Conservation (phyloP, 2,797 vertebrate species). For the Erpetoichthys calabaricus region DNA sequence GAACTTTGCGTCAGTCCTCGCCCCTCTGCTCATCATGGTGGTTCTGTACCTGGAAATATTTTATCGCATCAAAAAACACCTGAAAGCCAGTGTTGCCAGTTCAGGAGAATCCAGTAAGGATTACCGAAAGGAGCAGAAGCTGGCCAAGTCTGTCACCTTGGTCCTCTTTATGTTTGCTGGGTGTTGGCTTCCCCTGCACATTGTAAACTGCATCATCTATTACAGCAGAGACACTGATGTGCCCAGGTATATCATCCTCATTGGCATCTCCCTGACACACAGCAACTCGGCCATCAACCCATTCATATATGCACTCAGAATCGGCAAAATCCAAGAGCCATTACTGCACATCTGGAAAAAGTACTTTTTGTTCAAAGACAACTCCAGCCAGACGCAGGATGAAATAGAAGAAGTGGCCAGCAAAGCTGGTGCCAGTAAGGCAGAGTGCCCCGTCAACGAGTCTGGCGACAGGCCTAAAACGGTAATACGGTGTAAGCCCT, state of each 20-base stretch:
- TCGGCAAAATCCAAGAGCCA: constrained; percentile 62
- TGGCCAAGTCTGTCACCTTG: constrained; percentile 59
- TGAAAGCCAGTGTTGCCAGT: constrained; percentile 28
- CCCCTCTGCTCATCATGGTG: constrained; percentile 58
- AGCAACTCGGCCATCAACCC: constrained; percentile 72
- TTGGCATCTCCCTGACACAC: constrained; percentile 63
- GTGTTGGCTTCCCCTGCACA: constrained; percentile 69
- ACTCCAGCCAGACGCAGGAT: too few species aligned
- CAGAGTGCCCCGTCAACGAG: too few species aligned
- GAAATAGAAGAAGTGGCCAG: too few species aligned
- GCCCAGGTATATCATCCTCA: constrained; percentile 16
- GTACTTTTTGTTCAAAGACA: constrained; percentile 26
- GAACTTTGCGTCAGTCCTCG: constrained; percentile 47
- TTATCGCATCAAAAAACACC: constrained; percentile 44
- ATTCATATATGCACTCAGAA: constrained; percentile 63
- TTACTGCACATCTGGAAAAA: constrained; percentile 54
- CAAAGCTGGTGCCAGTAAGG: too few species aligned
- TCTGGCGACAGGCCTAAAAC: too few species aligned
- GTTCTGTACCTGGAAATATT: constrained; percentile 57
- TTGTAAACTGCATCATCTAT: constrained; percentile 57
- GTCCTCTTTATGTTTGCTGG: constrained; percentile 59
- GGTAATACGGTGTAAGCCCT: too few species aligned
- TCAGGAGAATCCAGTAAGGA: constrained; percentile 30
- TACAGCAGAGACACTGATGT: constrained; percentile 7
- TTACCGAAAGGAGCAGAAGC: constrained; percentile 55